Conservation (phyloP, 2,797 vertebrate species). For the Erpetoichthys calabaricus region DNA sequence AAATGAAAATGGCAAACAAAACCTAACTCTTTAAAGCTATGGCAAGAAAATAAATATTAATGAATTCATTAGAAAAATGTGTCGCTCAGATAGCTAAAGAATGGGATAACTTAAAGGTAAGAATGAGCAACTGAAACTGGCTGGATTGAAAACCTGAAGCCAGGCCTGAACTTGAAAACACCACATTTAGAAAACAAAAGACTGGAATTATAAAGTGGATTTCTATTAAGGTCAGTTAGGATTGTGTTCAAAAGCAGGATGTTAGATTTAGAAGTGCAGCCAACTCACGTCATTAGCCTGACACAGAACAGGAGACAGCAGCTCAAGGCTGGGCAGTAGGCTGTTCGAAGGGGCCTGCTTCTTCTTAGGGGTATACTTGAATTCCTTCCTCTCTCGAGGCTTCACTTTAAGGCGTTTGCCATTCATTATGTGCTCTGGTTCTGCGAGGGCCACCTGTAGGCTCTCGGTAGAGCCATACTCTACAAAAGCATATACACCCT, state of each 20-base stretch:
- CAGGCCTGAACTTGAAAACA: too few relatives aligned
- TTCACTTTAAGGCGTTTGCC: conserved; percentile 64
- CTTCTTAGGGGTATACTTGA: conserved; percentile 53
- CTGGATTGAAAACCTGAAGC: too few relatives aligned
- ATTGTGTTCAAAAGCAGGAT: neutral
- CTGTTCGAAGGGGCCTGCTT: conserved; percentile 30
- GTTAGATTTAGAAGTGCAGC: neutral
- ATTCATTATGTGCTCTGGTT: conserved; percentile 48
- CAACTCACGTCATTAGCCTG: conserved; percentile 49
- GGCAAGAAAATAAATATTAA: too few relatives aligned
- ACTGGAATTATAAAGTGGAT: too few relatives aligned
- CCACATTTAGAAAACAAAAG: too few relatives aligned
- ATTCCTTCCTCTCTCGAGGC: conserved; percentile 67
- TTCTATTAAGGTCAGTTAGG: neutral
- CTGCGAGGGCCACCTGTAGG: conserved; percentile 37
- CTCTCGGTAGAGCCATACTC: conserved; percentile 50
- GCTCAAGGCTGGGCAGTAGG: conserved; percentile 40
- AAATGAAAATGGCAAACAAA: too few relatives aligned
- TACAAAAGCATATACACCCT: conserved; percentile 83
- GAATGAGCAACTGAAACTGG: too few relatives aligned
- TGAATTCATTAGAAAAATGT: too few relatives aligned
- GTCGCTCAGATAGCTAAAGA: too few relatives aligned
- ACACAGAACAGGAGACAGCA: conserved; percentile 46
- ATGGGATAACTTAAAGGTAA: too few relatives aligned
- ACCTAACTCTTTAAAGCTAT: too few relatives aligned